Evolutionary conservation across 92 coral and sea anemone genomes (phyloP).

Genomic region (Porites cylindrica): DNA sequence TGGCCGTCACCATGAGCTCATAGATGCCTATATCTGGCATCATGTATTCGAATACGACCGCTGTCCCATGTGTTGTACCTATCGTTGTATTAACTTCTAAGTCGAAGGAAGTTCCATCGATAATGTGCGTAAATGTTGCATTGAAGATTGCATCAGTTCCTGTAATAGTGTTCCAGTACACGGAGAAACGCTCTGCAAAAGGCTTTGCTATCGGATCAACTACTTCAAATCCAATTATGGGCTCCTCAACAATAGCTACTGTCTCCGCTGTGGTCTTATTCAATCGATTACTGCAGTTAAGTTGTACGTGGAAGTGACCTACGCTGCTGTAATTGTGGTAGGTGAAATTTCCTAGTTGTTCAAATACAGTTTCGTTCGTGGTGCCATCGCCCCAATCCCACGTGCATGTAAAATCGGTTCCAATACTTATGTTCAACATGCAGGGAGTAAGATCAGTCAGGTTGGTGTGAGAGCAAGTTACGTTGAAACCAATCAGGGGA

Average conservation of each 20-base stretch:
- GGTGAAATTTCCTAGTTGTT: slow-evolving; percentile 68
- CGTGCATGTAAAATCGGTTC: slow-evolving; percentile 86
- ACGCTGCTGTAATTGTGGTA: slow-evolving; percentile 70
- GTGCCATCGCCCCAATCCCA: slow-evolving; percentile 83
- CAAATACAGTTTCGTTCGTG: slow-evolving; percentile 49
- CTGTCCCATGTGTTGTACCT: slow-evolving; percentile 45
- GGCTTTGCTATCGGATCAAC: slow-evolving; percentile 60
- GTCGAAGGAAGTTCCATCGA: slow-evolving; percentile 22
- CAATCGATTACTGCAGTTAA: slow-evolving; percentile 86
- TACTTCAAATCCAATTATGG: slow-evolving; percentile 55
- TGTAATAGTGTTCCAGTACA: slow-evolving; percentile 44
- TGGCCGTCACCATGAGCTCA: slow-evolving; percentile 70
- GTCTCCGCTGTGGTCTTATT: slow-evolving; percentile 70
- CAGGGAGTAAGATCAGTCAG: slow-evolving; percentile 77
- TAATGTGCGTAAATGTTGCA: slow-evolving; percentile 47
- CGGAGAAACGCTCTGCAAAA: slow-evolving; percentile 43
- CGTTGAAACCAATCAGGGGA: slow-evolving; percentile 71
- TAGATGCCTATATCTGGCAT: slow-evolving; percentile 68
- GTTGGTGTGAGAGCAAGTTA: slow-evolving; percentile 75
- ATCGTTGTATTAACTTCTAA: slow-evolving; percentile 14
- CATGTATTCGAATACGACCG: slow-evolving; percentile 37
- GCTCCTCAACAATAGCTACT: slow-evolving; percentile 81
- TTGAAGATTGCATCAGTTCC: slow-evolving; percentile 90
- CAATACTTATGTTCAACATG: slow-evolving; percentile 79
- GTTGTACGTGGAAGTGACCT: slow-evolving; percentile 64